phyloP scores from a whole-genome alignment of 2,797 vertebrate species.

The Phrynocephalus guinanensis region DNA sequence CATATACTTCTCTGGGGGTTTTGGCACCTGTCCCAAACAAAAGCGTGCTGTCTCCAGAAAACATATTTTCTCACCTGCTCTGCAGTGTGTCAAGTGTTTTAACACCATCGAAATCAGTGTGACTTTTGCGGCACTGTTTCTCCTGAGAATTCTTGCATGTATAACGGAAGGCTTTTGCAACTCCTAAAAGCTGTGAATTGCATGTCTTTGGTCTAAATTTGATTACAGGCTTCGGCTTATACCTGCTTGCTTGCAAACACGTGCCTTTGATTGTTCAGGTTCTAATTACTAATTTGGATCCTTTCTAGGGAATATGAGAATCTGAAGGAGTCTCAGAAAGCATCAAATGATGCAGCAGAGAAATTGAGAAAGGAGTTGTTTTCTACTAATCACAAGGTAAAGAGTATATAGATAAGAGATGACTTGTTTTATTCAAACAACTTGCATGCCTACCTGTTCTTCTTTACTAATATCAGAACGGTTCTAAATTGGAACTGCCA shows the following conservation, averaged over 20 bases:
- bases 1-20: background rate
- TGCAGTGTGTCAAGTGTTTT: background rate
- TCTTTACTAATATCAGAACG: background rate
- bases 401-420: background rate
- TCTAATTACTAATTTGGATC: background rate
- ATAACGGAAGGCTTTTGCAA: slow-evolving; percentile 26
- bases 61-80: background rate
- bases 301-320: slow-evolving; percentile 91
- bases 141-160: background rate
- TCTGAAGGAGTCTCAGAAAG: slow-evolving; percentile 87
- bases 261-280: background rate
- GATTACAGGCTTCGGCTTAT: slow-evolving; percentile 5
- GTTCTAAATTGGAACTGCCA: too few relatives aligned
- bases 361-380: slow-evolving; percentile 92
- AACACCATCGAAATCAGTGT: background rate
- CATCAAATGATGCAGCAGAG: slow-evolving; percentile 88
- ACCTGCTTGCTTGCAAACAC: background rate
- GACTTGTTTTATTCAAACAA: background rate
- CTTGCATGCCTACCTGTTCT: background rate
- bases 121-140: background rate
- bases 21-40: background rate
- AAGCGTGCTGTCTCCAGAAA: background rate
- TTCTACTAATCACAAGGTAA: slow-evolving; percentile 89
- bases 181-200: slow-evolving; percentile 23
- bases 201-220: slow-evolving; percentile 8